These are phyloP conservation scores for Florisuga fusca DNA, from an alignment of 2,797 vertebrate species.

Conservation along the genomic window DNA sequence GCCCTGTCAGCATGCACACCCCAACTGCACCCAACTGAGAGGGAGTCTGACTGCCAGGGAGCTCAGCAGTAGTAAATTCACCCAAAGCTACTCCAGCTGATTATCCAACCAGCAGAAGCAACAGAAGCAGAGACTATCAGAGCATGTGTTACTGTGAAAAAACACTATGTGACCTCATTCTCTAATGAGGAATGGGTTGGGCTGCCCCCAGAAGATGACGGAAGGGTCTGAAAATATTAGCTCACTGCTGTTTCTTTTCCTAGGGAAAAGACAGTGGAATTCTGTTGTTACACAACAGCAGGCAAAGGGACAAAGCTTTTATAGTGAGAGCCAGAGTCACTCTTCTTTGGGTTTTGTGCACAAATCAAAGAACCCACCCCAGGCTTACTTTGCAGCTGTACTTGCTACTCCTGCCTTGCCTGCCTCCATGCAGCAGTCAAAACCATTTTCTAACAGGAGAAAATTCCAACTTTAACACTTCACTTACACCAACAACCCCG, in stretches of 20 bases:
- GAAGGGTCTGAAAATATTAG: neutral
- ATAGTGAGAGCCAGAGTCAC: rapidly evolving
- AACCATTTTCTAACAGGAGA: neutral
- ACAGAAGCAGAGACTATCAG: neutral
- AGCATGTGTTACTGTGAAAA: neutral
- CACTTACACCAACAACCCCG: neutral
- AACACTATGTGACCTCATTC: neutral
- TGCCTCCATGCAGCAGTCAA: neutral
- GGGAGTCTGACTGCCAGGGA: neutral
- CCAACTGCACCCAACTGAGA: neutral
- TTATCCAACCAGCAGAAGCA: neutral
- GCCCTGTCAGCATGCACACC: neutral
- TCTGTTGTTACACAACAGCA: neutral
- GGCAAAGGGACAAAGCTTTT: neutral
- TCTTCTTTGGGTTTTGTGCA: rapidly evolving
- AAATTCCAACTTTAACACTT: neutral
- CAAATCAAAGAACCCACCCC: neutral
- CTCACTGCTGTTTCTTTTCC: neutral
- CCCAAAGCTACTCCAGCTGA: neutral
- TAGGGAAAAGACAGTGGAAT: neutral
- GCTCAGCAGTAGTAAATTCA: neutral
- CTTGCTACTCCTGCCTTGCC: neutral
- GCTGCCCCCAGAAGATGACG: neutral
- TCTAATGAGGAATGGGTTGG: neutral
- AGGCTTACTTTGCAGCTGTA: neutral